Evolutionary conservation across 2,113 vertebrate genomes (phyloP), one percentile per base, ranked within the genome.

Genomic region (Symphodus melops): DNA sequence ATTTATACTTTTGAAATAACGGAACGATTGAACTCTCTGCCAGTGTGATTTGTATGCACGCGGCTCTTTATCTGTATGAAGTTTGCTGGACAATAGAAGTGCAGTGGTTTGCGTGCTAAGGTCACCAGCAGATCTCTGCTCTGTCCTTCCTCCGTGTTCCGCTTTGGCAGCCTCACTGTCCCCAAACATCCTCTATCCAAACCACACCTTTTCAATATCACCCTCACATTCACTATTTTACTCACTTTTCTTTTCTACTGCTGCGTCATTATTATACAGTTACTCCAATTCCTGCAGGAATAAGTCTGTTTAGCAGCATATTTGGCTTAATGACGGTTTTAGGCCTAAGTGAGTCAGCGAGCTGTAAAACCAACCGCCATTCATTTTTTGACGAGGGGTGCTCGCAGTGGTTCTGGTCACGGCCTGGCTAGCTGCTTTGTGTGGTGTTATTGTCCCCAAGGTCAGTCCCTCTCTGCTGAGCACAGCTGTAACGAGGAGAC

Each of bases 71-170:
- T 92, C 90, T 84, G 82, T 84, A 68, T 82, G 61, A 72, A 49
- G 59, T 69, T 46, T 36, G n/a, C 51, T 57, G 82, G 86, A 92
- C 90, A 91, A 91, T 91, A 67, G 88, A 68, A 68, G 51, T 55
- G 84, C 72, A 66, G 86, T 75, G 84, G 86, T 81, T 85, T 86
- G 92, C 92, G 90, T 94, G 92, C 89, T 92, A 90, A 93, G 89
- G 88, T 87, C 90, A 85, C 81, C 51, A 25, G 84, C 84, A 84
- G 79, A 89, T 88, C 83, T 79, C 60, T 86, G 76, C 80, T 88
- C 85, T 91, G 89, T 86, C 89, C 89, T 92, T 91, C 90, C 93
- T 91, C 86, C 7, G 8, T 70, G 61, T 92, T 90, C 91, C 87
- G 82, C 52, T 90, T 87, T 93, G 90, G 91, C 87, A 87, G 82